Evolutionary conservation across 2,888 invertebrate species (phyloP), one percentile per base, ranked within the genome.

Genomic region (Coenonympha arcania): DNA sequence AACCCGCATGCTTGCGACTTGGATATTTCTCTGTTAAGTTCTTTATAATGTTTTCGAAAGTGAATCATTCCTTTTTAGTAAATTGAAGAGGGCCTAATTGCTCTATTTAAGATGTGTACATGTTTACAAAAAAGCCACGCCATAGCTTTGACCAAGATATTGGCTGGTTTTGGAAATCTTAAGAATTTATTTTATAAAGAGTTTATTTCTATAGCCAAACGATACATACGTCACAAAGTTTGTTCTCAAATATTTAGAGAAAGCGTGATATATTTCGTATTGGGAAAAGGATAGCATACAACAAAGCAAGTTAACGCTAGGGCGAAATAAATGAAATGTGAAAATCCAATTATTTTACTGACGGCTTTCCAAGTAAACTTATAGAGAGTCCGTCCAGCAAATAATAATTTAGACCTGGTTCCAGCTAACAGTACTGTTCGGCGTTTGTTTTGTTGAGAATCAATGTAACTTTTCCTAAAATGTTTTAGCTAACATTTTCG

Each of bases 291-390:
- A 8, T 40, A 5, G 13, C 40, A 26, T 16, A 40, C 20, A 40
- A 34, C 34, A 18, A 8, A 34, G 24, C 20, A 31, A 20, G 20
- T 30, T 41, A 18, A 30, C 31, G 19, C 20, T 31, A 42, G 30
- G 42, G 30, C 28, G 31, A 28, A 31, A 24, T 39, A 45, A 50
- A 20, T 45, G 40, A 64, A 71, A 69, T 70, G 63, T 65, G 66
- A 63, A 63, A 67, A 66, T 70, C 65, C 69, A 73, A 73, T 73
- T 72, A 76, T 70, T 68, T 73, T 66, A 63, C 65, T 65, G 69
- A 69, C 71, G 68, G 66, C 58, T 68, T 66, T 60, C 60, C 60
- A 61, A 69, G 65, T 68, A 64, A 63, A 55, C 54, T 55, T 47
- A 42, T 47, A 42, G 53, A 57, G 50, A 53, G 54, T 59, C 59